phyloP scores from a whole-genome alignment of 92 coral and sea anemone species.

The Virgularia gustaviana region DNA sequence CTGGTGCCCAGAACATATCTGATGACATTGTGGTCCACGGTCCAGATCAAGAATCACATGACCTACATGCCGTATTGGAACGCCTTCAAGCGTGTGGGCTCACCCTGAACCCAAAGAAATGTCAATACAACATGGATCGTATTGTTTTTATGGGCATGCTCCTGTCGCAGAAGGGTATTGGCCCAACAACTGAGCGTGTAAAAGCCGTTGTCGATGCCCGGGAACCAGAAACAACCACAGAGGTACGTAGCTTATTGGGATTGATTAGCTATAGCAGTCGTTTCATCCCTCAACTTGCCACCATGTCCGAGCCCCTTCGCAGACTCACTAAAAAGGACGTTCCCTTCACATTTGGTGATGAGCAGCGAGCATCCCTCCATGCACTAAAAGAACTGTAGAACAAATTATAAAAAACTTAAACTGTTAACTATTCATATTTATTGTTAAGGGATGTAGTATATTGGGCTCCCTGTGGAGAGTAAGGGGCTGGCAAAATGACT shows the following conservation, averaged over 20 bases:
- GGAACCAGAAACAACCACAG: slow-evolving; percentile 53
- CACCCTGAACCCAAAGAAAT: slow-evolving; percentile 55
- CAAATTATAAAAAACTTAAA: no score
- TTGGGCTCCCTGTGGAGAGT: no score
- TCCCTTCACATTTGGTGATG: slow-evolving; percentile 45
- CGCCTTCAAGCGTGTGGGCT: slow-evolving; percentile 48
- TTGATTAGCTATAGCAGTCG: slow-evolving; percentile 53
- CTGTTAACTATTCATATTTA: no score
- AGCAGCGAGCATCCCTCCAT: slow-evolving; percentile 21
- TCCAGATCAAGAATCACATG: slow-evolving; percentile 48
- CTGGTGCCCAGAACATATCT: slow-evolving; percentile 53
- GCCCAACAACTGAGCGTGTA: slow-evolving; percentile 59
- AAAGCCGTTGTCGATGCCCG: slow-evolving; percentile 52
- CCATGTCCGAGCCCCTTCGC: slow-evolving; percentile 54
- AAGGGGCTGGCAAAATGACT: no score
- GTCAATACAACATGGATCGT: slow-evolving; percentile 48
- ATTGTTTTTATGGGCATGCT: slow-evolving; percentile 56
- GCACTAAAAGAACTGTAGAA: neutral
- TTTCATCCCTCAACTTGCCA: slow-evolving; percentile 60
- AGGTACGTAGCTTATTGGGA: slow-evolving; percentile 53
- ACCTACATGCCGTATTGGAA: slow-evolving; percentile 37
- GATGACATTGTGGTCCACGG: slow-evolving; percentile 63
- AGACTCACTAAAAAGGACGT: slow-evolving; percentile 52
- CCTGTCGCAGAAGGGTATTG: slow-evolving; percentile 60
- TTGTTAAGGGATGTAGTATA: no score